Evolutionary conservation across 2,797 vertebrate genomes (phyloP).

Genomic region (Zonotrichia albicollis): DNA sequence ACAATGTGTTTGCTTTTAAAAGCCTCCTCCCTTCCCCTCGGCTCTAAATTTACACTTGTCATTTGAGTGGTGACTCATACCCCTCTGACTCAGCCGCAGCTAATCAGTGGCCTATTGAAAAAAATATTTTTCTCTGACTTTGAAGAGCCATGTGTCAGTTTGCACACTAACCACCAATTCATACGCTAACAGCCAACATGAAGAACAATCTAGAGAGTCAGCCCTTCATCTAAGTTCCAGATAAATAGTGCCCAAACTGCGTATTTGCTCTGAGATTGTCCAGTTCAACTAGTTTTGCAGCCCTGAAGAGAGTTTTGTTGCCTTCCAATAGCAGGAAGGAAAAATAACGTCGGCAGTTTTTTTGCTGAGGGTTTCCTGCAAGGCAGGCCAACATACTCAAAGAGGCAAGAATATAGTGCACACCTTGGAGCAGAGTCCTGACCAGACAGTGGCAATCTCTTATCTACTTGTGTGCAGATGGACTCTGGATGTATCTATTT

Average conservation of each 20-base stretch:
- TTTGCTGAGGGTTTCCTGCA: not conserved
- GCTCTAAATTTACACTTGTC: slow-evolving; percentile 63
- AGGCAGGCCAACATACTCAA: not conserved
- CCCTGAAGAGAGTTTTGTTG: not conserved
- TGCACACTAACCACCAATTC: slow-evolving; percentile 33
- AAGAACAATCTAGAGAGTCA: slow-evolving; percentile 14
- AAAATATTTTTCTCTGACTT: slow-evolving; percentile 36
- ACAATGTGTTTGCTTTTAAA: slow-evolving; percentile 53
- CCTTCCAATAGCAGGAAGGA: not conserved
- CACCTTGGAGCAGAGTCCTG: not conserved
- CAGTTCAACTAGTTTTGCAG: not conserved
- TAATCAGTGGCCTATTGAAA: slow-evolving; percentile 68
- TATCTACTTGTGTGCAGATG: not conserved
- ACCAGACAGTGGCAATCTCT: not conserved
- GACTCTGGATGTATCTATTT: not conserved
- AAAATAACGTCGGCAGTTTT: not conserved
- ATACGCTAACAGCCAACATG: not conserved
- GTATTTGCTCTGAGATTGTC: not conserved
- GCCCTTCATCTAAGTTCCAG: not conserved
- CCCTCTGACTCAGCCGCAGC: slow-evolving; percentile 60
- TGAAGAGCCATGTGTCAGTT: slow-evolving; percentile 51
- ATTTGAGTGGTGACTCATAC: slow-evolving; percentile 67
- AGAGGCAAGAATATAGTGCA: not conserved
- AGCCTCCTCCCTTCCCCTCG: slow-evolving; percentile 30
- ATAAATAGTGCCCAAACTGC: not conserved